Conservation (phyloP, 37 sponge, comb jelly and placozoan species). For the Halisarca cf. caerulea region DNA sequence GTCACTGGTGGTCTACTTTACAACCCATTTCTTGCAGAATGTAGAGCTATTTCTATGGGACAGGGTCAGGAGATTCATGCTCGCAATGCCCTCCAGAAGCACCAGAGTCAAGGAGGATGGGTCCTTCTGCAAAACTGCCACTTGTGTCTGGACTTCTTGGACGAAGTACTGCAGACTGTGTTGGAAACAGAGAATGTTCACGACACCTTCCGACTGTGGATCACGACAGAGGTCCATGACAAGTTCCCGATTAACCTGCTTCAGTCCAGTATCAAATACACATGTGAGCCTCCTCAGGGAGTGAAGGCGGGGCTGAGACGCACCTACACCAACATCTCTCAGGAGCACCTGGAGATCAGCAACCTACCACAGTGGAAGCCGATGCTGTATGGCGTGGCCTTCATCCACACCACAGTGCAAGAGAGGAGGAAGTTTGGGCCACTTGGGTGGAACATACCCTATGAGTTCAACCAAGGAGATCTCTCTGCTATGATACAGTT, state of each 20-base stretch:
- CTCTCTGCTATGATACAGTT: slow-evolving; percentile 86
- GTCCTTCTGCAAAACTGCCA: slow-evolving; percentile 98
- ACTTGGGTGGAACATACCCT: slow-evolving; percentile 99
- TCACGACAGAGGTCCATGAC: slow-evolving; percentile 96
- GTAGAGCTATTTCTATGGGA: slow-evolving; percentile 95
- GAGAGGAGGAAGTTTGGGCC: slow-evolving; percentile 96
- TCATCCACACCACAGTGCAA: slow-evolving; percentile 99
- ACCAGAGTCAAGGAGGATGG: slow-evolving; percentile 94
- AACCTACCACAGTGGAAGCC: slow-evolving; percentile 99
- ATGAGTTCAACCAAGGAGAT: slow-evolving; percentile 98
- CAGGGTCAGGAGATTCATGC: slow-evolving; percentile 99
- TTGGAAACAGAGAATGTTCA: slow-evolving; percentile 90
- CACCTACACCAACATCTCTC: slow-evolving; percentile 92
- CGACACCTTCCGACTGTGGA: slow-evolving; percentile 92
- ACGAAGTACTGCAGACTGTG: slow-evolving; percentile 86
- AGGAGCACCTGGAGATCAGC: slow-evolving; percentile 95
- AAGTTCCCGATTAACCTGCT: slow-evolving; percentile 98
- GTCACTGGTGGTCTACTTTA: neutral
- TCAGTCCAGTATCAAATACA: slow-evolving; percentile 96
- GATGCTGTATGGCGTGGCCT: slow-evolving; percentile 93
- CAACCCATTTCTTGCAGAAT: slow-evolving; percentile 45
- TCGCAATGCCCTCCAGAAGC: slow-evolving; percentile 83
- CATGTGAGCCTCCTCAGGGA: slow-evolving; percentile 98
- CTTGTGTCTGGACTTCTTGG: slow-evolving; percentile 95
- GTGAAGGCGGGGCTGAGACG: slow-evolving; percentile 97